These are phyloP conservation scores for Alca torda DNA, from an alignment of 2,797 vertebrate species.

Conservation along the genomic window DNA sequence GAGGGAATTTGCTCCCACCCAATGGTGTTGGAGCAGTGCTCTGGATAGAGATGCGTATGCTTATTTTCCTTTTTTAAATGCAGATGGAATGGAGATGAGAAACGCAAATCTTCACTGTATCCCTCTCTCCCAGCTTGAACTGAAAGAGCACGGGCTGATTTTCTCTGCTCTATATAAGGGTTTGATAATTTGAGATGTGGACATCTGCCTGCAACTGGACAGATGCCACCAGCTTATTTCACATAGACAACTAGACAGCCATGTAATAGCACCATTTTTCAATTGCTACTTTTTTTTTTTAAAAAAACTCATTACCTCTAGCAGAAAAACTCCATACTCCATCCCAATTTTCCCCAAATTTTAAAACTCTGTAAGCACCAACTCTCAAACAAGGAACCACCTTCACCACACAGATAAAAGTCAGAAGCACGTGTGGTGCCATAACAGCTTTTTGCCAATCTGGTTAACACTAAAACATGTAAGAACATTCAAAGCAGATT, in stretches of 20 bases:
- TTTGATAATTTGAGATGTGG: slow-evolving; percentile 26
- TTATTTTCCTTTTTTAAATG: not conserved
- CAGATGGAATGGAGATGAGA: not conserved
- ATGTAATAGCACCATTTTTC: not conserved
- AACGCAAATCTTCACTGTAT: not conserved
- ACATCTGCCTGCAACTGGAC: slow-evolving; percentile 17
- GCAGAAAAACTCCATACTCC: not conserved
- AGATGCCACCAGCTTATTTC: slow-evolving; percentile 12
- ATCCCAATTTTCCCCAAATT: not conserved
- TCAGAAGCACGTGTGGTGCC: not conserved
- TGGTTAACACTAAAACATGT: not conserved
- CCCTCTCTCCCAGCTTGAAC: not conserved
- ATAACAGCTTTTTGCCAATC: not conserved
- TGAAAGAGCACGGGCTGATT: not conserved
- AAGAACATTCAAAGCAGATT: not conserved
- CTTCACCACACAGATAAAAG: not conserved
- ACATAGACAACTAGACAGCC: not conserved
- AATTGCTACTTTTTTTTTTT: not conserved
- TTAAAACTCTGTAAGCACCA: not conserved
- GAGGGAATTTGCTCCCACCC: not conserved
- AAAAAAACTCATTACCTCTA: not conserved
- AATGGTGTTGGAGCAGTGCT: not conserved
- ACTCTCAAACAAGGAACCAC: not conserved
- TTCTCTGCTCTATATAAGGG: not conserved
- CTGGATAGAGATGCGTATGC: not conserved